These are phyloP conservation scores for Seriola dumerili DNA, from an alignment of 2,113 vertebrate genomes.

Conservation along the genomic window DNA sequence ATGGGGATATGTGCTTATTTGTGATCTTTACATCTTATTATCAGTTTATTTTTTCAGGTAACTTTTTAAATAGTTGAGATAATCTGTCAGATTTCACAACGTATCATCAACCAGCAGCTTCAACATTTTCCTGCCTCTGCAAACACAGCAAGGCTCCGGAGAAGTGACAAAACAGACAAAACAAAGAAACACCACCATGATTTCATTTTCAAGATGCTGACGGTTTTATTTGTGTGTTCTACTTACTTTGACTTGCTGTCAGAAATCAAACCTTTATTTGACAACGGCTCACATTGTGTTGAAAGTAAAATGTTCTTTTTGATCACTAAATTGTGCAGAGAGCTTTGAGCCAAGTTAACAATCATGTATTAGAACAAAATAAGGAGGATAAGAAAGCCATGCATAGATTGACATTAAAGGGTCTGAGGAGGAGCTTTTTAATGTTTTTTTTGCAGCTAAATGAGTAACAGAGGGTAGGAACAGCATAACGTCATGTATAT, in stretches of 20 bases:
- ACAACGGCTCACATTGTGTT: slow-evolving; percentile 17
- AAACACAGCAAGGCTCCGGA: background rate
- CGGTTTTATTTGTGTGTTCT: slow-evolving; percentile 35
- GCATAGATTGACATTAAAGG: background rate
- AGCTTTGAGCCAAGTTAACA: background rate
- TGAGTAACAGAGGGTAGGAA: slow-evolving; percentile 17
- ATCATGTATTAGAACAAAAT: slow-evolving; percentile 7
- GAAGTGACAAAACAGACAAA: background rate
- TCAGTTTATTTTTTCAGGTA: background rate
- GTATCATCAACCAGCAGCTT: background rate
- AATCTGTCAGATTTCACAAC: slow-evolving; percentile 6
- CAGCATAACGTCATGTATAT: background rate
- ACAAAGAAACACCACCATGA: background rate
- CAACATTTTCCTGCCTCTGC: background rate
- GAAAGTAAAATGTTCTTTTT: slow-evolving; percentile 34
- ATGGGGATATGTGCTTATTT: too few species aligned
- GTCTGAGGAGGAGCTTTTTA: background rate
- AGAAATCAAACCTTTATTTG: slow-evolving; percentile 27
- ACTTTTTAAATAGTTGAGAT: background rate
- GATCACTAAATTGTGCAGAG: slow-evolving; percentile 23
- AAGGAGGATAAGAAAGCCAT: slow-evolving; percentile 4
- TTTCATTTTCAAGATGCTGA: slow-evolving; percentile 17
- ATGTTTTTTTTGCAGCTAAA: slow-evolving; percentile 7
- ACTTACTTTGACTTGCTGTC: slow-evolving; percentile 45
- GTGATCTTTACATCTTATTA: background rate